These are phyloP conservation scores for Paguma larvata DNA, from an alignment of 2,797 vertebrate genomes.

Conservation along the genomic window DNA sequence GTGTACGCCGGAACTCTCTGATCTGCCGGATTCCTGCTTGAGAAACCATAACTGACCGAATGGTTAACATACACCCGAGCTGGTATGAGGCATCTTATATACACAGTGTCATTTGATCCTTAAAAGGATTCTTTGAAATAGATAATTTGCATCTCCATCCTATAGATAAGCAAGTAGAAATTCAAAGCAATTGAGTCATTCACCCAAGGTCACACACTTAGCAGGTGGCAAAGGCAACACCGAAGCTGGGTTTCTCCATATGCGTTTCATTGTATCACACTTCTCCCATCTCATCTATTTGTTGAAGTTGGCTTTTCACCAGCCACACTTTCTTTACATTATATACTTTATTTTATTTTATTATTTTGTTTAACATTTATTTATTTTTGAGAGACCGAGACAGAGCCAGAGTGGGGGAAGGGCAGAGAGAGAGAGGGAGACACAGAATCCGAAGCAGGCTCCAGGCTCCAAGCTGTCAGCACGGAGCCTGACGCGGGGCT, in stretches of 20 bases:
- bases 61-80: neutral
- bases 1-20: neutral
- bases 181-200: conserved; percentile 3
- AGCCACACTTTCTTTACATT: neutral
- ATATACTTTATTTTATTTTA: neutral
- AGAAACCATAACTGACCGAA: neutral
- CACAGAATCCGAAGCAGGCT: too few relatives aligned
- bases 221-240: conserved; percentile 1
- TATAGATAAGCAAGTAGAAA: conserved; percentile 42
- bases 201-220: neutral
- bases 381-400: too few relatives aligned
- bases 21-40: neutral
- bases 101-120: neutral
- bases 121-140: conserved; percentile 32
- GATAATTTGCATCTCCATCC: neutral
- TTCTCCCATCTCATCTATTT: neutral
- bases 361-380: too few relatives aligned
- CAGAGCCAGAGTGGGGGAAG: too few relatives aligned
- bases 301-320: neutral
- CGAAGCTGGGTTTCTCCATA: neutral
- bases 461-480: too few relatives aligned
- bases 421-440: too few relatives aligned
- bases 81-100: neutral
- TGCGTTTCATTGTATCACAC: neutral
- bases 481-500: too few relatives aligned